phyloP scores from a whole-genome alignment of 2,888 invertebrate species.

The Melieria crassipennis region DNA sequence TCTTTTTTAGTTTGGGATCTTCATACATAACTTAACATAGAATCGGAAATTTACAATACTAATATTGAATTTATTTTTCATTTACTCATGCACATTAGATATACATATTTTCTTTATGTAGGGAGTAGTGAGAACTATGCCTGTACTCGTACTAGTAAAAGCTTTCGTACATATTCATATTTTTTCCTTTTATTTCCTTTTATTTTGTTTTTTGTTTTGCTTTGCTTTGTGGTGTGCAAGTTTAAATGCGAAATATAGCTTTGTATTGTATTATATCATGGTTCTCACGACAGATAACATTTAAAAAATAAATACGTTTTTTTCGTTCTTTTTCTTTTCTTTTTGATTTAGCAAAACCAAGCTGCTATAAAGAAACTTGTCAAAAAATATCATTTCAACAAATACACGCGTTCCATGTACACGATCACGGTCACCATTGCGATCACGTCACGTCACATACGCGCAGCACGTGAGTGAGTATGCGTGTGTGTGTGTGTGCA shows the following conservation, averaged over 20 bases:
- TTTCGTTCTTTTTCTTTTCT: not conserved
- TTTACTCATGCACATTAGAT: conserved; percentile 35
- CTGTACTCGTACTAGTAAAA: conserved; percentile 31
- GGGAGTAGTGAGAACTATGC: conserved; percentile 27
- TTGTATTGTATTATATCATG: conserved; percentile 28
- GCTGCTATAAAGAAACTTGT: conserved; percentile 19
- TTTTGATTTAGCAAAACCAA: conserved; percentile 20
- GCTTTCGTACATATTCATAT: conserved; percentile 11
- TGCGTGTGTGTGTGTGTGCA: conserved; percentile 8
- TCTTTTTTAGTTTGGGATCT: too few relatives aligned
- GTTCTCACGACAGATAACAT: conserved; percentile 21
- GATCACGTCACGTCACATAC: conserved; percentile 24
- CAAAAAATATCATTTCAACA: conserved; percentile 29
- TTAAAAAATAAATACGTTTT: conserved; percentile 25
- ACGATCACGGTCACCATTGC: conserved; percentile 25
- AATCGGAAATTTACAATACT: conserved; percentile 62
- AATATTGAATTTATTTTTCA: conserved; percentile 51
- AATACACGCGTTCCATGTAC: conserved; percentile 26
- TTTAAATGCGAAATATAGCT: conserved; percentile 26
- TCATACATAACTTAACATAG: conserved; percentile 48
- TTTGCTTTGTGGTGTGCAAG: conserved; percentile 52
- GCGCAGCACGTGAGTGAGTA: not conserved
- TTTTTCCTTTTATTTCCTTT: conserved; percentile 11
- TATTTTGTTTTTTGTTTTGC: conserved; percentile 27
- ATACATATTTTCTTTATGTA: conserved; percentile 22